Evolutionary conservation across 2,888 invertebrate genomes (phyloP), one percentile per base, ranked within the genome.

Genomic region (Apoda limacodes): DNA sequence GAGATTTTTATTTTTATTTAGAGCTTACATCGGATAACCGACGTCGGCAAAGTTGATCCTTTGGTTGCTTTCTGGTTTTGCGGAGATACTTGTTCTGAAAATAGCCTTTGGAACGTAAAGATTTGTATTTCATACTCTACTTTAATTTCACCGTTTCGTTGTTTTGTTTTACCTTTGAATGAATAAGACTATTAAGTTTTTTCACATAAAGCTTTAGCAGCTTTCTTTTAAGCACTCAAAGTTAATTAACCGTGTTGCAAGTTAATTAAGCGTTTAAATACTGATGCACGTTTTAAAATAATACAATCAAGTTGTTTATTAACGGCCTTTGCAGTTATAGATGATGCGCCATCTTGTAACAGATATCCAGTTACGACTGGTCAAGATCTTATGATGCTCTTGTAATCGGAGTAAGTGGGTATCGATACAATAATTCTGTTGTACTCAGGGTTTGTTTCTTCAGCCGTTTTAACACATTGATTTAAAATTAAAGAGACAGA

Each of bases 1-100:
- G 46, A 52, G 51, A 46, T 58, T 62, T 50, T 62, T 60, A 61
- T 59, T 62, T 60, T 67, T 56, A 57, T 60, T 60, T 55, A 45
- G 50, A 46, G 39, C 40, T 37, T n/a, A n/a, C 51, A 43, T 39
- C 34, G 35, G 33, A 36, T 42, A 39, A 44, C 44, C 40, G 40
- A 45, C 46, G 42, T 41, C 46, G 43, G 43, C 48, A 48, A 55
- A 56, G 52, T 55, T 47, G 52, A n/a, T n/a, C n/a, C n/a, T n/a
- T n/a, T n/a, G n/a, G n/a, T n/a, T n/a, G n/a, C n/a, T n/a, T n/a
- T 38, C 53, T 51, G 55, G 47, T 45, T 47, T 47, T 41, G 45
- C 41, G 48, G n/a, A 60, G 59, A 58, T 65, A 61, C 60, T 57
- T 62, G 57, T 37, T 52, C 55, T 58, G 57, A 58, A 63, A 66